Evolutionary conservation across 2,797 vertebrate genomes (phyloP).

Genomic region (Anguilla marmorata): DNA sequence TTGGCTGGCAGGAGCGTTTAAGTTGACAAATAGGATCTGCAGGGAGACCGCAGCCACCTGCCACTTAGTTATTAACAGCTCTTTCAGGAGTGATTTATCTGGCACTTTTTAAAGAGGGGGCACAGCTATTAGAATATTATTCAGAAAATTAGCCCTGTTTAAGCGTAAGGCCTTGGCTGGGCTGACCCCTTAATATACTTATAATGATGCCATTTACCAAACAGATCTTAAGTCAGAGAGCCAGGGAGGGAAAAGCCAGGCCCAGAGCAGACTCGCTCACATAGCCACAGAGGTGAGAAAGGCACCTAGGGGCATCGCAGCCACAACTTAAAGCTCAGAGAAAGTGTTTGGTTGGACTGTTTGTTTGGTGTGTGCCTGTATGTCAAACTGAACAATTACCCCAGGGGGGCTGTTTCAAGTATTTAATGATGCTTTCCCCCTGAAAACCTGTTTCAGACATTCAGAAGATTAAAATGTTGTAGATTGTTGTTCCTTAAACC

Average conservation of each 20-base stretch:
- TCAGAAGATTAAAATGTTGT: neutral
- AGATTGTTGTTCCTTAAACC: neutral
- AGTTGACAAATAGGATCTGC: slow-evolving; percentile 96
- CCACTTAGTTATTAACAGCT: slow-evolving; percentile 99
- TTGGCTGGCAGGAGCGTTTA: slow-evolving; percentile 88
- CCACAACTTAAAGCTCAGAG: neutral
- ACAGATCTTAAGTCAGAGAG: slow-evolving; percentile 80
- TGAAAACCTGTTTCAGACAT: neutral
- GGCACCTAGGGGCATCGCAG: neutral
- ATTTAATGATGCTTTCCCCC: neutral
- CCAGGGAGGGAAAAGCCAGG: neutral
- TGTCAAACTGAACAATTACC: neutral
- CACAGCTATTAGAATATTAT: slow-evolving; percentile 95
- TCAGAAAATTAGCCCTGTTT: slow-evolving; percentile 96
- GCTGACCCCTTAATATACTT: slow-evolving; percentile 99
- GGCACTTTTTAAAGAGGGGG: slow-evolving; percentile 84
- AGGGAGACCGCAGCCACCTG: slow-evolving; percentile 87
- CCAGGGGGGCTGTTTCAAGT: neutral
- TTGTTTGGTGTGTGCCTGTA: neutral
- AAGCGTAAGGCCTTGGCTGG: slow-evolving; percentile 87
- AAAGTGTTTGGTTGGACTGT: slow-evolving; percentile 5
- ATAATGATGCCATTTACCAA: slow-evolving; percentile 99
- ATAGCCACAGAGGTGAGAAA: slow-evolving; percentile 42
- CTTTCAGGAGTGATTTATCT: slow-evolving; percentile 97
- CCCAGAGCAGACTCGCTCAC: slow-evolving; percentile 28